phyloP scores from a whole-genome alignment of 1,140 invertebrate genomes.

The Panagrolaimus sp. region DNA sequence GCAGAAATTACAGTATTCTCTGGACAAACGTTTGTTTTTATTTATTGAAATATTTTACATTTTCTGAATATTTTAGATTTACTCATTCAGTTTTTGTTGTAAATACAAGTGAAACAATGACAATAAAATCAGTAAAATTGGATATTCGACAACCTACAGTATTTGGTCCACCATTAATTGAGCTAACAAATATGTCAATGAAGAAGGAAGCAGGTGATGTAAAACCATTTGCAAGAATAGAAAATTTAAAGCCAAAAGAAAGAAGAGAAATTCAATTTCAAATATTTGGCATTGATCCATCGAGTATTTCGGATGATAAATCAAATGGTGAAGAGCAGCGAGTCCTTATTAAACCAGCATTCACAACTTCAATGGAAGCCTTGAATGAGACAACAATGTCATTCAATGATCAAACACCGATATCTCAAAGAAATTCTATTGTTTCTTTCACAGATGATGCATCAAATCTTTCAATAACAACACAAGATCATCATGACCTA shows the following conservation, averaged over 20 bases:
- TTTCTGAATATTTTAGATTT: constrained; percentile 30
- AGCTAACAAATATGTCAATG: constrained; percentile 18
- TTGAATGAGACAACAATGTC: constrained; percentile 12
- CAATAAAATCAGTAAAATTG: constrained; percentile 41
- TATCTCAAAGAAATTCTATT: background rate
- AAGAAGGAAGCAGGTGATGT: background rate
- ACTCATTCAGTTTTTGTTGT: constrained; percentile 42
- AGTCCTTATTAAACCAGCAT: background rate
- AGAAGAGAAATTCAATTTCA: constrained; percentile 37
- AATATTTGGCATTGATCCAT: constrained; percentile 56
- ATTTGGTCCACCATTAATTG: constrained; percentile 31
- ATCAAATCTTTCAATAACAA: background rate
- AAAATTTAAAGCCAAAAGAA: constrained; percentile 35
- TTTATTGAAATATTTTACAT: background rate
- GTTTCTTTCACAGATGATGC: background rate
- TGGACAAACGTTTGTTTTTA: constrained; percentile 44
- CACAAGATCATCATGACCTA: constrained; percentile 41
- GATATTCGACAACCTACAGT: constrained; percentile 51
- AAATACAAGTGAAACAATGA: constrained; percentile 37
- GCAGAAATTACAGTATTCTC: constrained; percentile 53
- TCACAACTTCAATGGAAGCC: background rate
- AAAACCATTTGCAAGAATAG: background rate
- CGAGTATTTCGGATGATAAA: constrained; percentile 31
- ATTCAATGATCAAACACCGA: background rate
- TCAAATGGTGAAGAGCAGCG: constrained; percentile 25